Base-by-base conservation (phyloP, 2,888 invertebrate species). In the Eumacrocentrus americanus region DNA sequence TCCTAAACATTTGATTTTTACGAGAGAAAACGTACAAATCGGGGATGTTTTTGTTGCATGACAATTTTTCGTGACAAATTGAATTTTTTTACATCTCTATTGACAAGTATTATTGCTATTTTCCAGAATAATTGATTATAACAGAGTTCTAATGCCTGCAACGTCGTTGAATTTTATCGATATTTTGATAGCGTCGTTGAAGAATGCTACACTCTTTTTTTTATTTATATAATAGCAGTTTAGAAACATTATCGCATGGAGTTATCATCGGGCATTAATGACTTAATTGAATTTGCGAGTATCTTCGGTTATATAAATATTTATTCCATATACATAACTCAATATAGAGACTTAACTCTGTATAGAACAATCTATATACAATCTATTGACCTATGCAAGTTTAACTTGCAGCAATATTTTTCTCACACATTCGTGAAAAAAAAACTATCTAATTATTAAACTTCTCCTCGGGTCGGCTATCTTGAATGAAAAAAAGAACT, bases 61-160 rank as follows among this genome's bases (percentile, higher is more conserved):
- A 54, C 22, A 9, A 2, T 20, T 11, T 18, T 11, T 20, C 12
- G 44, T 44, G 44, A 20, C 11, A 12, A 12, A 44, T 44, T 11
- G 22, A 22, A 22, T 44, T 35, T 57, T 58, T 51, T 22, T 34
- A 48, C 25, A 46, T 22, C 51, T 18, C 16, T 48, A 5, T 2
- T 11, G 20, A 50, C 29, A 47, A 47, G n/a, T 42, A 47, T 44
- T 50, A 35, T 37, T 25, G 12, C 48, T 54, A 2, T 56, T 11
- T 25, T 54, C 14, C 35, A 38, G 52, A 44, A 42, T 51, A 47
- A 35, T 29, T 59, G 60, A 57, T 61, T 62, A 35, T 54, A 61
- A 68, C 76, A 70, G 76, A 72, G 74, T 73, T 73, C 72, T 72
- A 72, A 72, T 72, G 76, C 75, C 74, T 78, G 77, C 78, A 78